phyloP scores from a whole-genome alignment of 2,113 vertebrate genomes.

The Capreolus pygargus region DNA sequence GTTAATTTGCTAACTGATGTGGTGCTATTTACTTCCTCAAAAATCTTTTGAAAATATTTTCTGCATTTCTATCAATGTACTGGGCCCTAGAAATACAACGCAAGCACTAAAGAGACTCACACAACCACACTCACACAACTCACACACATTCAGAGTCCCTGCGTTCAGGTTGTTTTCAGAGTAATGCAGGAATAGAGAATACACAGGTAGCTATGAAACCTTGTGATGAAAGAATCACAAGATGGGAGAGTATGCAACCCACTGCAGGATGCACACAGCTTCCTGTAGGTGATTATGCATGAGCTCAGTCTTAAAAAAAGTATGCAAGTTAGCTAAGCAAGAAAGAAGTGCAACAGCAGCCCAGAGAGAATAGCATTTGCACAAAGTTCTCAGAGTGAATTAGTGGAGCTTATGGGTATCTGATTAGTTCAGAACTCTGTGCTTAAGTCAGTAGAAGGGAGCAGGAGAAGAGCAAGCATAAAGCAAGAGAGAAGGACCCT shows the following conservation, averaged over 20 bases:
- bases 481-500: neutral
- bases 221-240: neutral
- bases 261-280: neutral
- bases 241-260: neutral
- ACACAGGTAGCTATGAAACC: neutral
- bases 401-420: rapidly evolving
- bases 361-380: neutral
- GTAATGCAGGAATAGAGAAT: neutral
- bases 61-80: neutral
- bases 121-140: neutral
- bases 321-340: neutral
- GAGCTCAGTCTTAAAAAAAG: neutral
- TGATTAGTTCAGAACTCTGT: neutral
- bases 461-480: neutral
- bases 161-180: neutral
- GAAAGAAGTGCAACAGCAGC: neutral
- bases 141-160: neutral
- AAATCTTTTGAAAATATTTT: neutral
- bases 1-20: neutral
- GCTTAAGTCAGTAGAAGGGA: neutral
- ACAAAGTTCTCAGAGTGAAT: neutral
- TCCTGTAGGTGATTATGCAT: neutral
- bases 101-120: neutral
- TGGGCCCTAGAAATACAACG: neutral
- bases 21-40: neutral